A percentile compares a stretch with the other conserved stretches of the same genome.
Evolutionary conservation across 2,113 vertebrate species (phyloP).

Genomic region (Shinisaurus crocodilurus): DNA sequence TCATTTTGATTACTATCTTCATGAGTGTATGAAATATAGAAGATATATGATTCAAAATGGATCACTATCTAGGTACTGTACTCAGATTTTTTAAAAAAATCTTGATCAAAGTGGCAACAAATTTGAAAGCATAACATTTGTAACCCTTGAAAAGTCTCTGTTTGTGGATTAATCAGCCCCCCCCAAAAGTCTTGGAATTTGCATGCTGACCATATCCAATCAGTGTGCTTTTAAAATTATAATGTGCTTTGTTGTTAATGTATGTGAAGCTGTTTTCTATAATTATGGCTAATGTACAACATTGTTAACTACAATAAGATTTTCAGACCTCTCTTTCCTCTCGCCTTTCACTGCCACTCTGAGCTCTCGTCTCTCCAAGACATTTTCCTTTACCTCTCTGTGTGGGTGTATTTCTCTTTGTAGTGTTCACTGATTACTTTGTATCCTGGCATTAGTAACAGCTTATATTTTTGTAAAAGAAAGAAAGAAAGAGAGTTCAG

Average conservation of each 20-base stretch:
- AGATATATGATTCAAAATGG: neutral
- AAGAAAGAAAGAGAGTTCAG: neutral
- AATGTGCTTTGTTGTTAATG: conserved; percentile 21
- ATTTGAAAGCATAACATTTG: neutral
- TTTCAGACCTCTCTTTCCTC: neutral
- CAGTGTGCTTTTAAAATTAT: neutral
- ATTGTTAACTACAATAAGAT: conserved; percentile 30
- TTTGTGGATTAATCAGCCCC: neutral
- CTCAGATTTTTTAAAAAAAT: neutral
- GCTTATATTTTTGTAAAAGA: neutral
- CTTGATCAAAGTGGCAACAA: neutral
- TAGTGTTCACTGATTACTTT: conserved; percentile 20
- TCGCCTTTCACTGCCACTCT: neutral
- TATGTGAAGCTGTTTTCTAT: conserved; percentile 35
- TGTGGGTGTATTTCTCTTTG: neutral
- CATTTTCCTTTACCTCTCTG: conserved; percentile 32
- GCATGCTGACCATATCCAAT: conserved; percentile 24
- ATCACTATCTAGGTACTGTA: too few relatives aligned
- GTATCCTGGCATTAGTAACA: conserved; percentile 29
- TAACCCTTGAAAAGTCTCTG: neutral
- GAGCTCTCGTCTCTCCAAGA: neutral
- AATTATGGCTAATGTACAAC: conserved; percentile 36
- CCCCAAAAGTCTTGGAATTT: neutral
- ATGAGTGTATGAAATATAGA: neutral
- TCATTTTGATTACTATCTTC: conserved; percentile 3